Percentiles rank a stretch among this genome's conserved stretches.
Evolutionary conservation across 1,140 invertebrate species (phyloP).

Genomic region (Paramacrobiotus metropolitanus): DNA sequence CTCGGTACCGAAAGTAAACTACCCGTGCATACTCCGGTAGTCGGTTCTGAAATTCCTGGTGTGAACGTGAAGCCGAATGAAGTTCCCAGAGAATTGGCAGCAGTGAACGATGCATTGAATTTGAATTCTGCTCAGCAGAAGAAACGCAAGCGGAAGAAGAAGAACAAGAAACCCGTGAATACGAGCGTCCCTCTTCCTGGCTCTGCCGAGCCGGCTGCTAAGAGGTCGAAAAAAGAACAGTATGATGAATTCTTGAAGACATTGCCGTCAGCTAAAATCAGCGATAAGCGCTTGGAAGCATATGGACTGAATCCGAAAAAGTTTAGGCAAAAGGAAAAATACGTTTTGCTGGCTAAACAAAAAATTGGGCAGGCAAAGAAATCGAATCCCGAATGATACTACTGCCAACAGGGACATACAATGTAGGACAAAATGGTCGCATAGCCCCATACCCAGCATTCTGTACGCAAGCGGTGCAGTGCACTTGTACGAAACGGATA

Average conservation of each 20-base stretch:
- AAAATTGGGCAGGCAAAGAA: too few relatives aligned
- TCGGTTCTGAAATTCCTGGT: background rate
- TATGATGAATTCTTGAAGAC: background rate
- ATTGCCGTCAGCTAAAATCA: background rate
- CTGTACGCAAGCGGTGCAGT: too few relatives aligned
- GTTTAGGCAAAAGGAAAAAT: background rate
- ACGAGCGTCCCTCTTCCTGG: background rate
- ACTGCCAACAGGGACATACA: too few relatives aligned
- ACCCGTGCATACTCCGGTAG: too few relatives aligned
- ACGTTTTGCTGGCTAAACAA: conserved; percentile 3
- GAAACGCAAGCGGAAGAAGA: conserved; percentile 12
- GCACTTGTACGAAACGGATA: too few relatives aligned
- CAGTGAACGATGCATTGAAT: too few relatives aligned
- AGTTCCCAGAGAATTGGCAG: background rate
- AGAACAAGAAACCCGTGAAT: conserved; percentile 8
- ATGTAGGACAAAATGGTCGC: too few relatives aligned
- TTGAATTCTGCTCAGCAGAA: conserved; percentile 12
- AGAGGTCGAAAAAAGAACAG: background rate
- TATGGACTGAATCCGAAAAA: conserved; percentile 69
- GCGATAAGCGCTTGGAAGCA: conserved; percentile 48
- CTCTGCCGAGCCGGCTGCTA: background rate
- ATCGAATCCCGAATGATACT: too few relatives aligned
- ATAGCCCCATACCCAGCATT: too few relatives aligned
- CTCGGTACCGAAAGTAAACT: too few relatives aligned
- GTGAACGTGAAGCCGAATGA: conserved; percentile 10